These are phyloP conservation scores for Gavialis gangeticus DNA, from an alignment of 2,113 vertebrate species.

Conservation along the genomic window DNA sequence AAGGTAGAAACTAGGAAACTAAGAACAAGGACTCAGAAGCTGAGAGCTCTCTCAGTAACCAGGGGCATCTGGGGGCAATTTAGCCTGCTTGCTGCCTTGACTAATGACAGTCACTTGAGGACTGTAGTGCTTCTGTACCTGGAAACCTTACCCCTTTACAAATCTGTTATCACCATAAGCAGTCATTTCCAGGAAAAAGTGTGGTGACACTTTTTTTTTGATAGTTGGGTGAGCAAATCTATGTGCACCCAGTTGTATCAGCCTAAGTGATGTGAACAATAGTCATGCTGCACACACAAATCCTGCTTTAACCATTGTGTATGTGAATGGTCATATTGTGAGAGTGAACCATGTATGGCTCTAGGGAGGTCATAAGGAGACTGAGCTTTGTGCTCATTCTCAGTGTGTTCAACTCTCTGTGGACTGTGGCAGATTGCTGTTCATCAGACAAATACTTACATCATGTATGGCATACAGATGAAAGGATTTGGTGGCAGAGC, in stretches of 20 bases:
- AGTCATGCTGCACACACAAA: neutral
- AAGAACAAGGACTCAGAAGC: too few relatives aligned
- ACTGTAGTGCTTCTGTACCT: neutral
- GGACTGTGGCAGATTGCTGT: neutral
- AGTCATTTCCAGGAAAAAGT: neutral
- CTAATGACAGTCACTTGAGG: neutral
- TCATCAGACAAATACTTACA: neutral
- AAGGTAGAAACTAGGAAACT: too few relatives aligned
- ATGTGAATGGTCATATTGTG: neutral
- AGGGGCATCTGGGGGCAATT: too few relatives aligned
- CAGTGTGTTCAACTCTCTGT: neutral
- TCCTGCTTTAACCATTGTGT: neutral
- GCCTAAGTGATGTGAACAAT: rapidly evolving
- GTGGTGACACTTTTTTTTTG: neutral
- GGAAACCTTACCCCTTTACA: neutral
- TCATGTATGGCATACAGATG: neutral
- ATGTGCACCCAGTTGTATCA: neutral
- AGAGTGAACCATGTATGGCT: rapidly evolving
- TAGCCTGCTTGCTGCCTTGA: neutral
- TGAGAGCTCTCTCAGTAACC: too few relatives aligned
- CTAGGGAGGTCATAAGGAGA: rapidly evolving
- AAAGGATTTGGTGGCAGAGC: too few relatives aligned
- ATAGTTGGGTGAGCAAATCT: neutral
- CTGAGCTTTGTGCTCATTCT: neutral
- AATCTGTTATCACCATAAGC: neutral